Evolutionary conservation across 1,140 invertebrate genomes (phyloP), one percentile per base, ranked within the genome.

Genomic region (Argopecten irradians): DNA sequence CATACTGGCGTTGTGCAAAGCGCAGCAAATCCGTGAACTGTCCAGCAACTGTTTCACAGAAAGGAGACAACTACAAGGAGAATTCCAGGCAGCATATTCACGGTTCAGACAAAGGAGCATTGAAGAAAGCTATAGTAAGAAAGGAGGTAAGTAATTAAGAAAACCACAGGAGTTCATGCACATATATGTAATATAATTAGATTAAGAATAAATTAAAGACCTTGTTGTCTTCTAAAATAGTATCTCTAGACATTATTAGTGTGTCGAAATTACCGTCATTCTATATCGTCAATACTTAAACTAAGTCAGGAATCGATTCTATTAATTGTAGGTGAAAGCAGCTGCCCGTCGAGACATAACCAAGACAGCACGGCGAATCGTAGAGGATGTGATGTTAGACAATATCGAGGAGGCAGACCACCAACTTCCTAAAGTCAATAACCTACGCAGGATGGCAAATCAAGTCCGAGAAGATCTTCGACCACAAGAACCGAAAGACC

Each of bases 41-140:
- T 84, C 87, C 87, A 33, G 87, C 83, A 16, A 88, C 82, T 3
- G 83, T 88, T 8, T 88, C 87, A 5, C 87, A 88, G 83, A 84
- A 84, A 46, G 82, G 82, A 33, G 32, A 82, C 9, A 84, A 39
- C 0, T 88, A 84, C 32, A 88, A 88, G 82, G 28, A 8, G 1
- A 88, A 88, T 34, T 43, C 87, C 8, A 84, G 82, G 36, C 46
- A 41, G 43, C 87, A 84, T 34, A 55, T 46, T 28, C 87, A 88
- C 83, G 82, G 84, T n/a, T n/a, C 87, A 34, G 87, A 88, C 32
- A 87, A 87, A 46, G 82, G 87, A 33, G 87, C 87, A 35, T n/a
- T n/a, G n/a, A n/a, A n/a, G n/a, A n/a, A n/a, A n/a, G n/a, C n/a
- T n/a, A n/a, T n/a, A n/a, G n/a, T 87, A 11, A 83, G 13, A 41